Evolutionary conservation across 2,113 vertebrate genomes (phyloP).

Genomic region (Nothocercus nigrocapillus): DNA sequence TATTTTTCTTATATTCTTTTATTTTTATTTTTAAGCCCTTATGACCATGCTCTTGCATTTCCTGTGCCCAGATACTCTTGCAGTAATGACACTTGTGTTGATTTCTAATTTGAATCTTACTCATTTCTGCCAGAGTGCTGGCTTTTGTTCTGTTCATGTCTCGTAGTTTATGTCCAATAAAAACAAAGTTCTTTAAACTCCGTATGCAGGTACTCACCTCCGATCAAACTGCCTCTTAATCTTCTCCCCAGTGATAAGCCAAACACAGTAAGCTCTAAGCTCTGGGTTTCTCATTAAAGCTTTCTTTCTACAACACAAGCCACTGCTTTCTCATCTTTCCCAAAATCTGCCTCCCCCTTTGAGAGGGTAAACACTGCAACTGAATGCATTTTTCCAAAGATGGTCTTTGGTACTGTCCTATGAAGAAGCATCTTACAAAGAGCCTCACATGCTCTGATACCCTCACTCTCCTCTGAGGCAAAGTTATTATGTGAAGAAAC

Average conservation of each 20-base stretch:
- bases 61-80: not conserved
- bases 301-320: not conserved
- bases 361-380: not conserved
- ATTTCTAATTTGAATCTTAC: not conserved
- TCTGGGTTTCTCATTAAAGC: not conserved
- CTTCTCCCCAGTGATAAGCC: not conserved
- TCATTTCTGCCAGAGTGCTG: not conserved
- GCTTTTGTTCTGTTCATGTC: not conserved
- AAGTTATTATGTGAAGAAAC: not conserved
- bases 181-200: not conserved
- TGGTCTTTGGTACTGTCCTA: not conserved
- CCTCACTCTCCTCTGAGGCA: not conserved
- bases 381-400: not conserved
- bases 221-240: not conserved
- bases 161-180: not conserved
- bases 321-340: not conserved
- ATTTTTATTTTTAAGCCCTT: not conserved
- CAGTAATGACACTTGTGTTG: not conserved
- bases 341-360: not conserved
- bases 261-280: not conserved
- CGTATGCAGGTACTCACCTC: not conserved
- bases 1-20: not conserved
- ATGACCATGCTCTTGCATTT: not conserved
- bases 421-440: not conserved
- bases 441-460: rapidly evolving